Conservation (phyloP, 2,888 invertebrate species). For the Meteorus colon region DNA sequence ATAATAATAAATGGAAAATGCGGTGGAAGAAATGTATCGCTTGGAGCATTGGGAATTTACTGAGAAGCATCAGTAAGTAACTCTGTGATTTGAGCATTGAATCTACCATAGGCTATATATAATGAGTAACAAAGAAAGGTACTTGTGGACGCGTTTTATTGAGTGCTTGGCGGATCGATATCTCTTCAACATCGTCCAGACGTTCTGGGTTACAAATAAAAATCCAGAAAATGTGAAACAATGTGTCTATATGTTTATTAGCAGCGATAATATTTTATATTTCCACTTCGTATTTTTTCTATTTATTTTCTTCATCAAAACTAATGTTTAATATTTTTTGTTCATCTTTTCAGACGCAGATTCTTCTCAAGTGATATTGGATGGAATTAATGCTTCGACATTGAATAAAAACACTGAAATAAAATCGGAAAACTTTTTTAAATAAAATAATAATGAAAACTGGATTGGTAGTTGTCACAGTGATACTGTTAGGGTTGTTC, state of each 20-base stretch:
- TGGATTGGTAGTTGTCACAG: slow-evolving; percentile 43
- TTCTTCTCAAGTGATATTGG: not conserved
- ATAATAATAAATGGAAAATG: too few species aligned
- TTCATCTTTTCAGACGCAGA: not conserved
- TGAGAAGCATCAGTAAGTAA: slow-evolving; percentile 6
- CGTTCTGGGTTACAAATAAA: not conserved
- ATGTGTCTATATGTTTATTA: not conserved
- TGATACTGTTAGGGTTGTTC: slow-evolving; percentile 46
- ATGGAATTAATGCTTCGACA: not conserved
- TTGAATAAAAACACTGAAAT: not conserved
- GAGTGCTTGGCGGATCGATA: slow-evolving; percentile 21
- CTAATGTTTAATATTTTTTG: not conserved
- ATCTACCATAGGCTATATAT: not conserved
- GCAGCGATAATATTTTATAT: not conserved
- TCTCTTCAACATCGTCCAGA: not conserved
- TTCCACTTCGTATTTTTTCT: not conserved
- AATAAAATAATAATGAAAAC: not conserved
- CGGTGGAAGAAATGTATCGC: not conserved
- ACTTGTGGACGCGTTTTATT: slow-evolving; percentile 22
- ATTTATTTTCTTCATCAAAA: not conserved
- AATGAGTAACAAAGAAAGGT: slow-evolving; percentile 14
- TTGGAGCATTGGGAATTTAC: slow-evolving; percentile 1
- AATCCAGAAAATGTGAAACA: not conserved
- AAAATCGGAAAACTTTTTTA: not conserved
- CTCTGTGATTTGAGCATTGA: not conserved